phyloP scores from a whole-genome alignment of 2,888 invertebrate species.

The Drosophila dives region DNA sequence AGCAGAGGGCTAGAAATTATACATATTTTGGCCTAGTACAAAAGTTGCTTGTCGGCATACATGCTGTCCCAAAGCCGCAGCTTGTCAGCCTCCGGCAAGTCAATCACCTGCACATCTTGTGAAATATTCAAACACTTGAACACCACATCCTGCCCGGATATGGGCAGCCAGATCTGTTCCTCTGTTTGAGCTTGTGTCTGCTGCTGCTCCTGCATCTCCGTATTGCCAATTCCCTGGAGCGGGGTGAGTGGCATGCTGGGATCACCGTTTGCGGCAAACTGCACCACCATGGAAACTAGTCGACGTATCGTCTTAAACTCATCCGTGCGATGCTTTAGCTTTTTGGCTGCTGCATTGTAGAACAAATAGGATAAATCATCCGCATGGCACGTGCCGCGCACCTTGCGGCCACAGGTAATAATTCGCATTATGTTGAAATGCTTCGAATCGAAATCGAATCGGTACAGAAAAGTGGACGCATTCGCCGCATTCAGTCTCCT shows the following conservation, averaged over 20 bases:
- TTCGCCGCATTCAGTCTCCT: slow-evolving; percentile 74
- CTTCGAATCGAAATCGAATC: slow-evolving; percentile 84
- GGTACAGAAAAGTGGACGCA: slow-evolving; percentile 83
- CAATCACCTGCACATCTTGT: slow-evolving; percentile 83
- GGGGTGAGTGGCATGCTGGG: slow-evolving; percentile 73
- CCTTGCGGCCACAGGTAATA: slow-evolving; percentile 82
- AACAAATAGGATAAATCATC: slow-evolving; percentile 85
- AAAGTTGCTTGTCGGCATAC: slow-evolving; percentile 72
- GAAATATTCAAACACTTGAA: slow-evolving; percentile 84
- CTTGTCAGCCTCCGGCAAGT: slow-evolving; percentile 83
- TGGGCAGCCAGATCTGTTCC: slow-evolving; percentile 72
- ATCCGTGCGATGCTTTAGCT: slow-evolving; percentile 76
- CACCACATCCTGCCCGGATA: slow-evolving; percentile 64
- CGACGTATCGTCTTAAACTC: slow-evolving; percentile 84
- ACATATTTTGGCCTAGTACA: slow-evolving; percentile 51
- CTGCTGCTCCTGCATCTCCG: not conserved
- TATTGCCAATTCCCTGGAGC: slow-evolving; percentile 47
- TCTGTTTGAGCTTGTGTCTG: slow-evolving; percentile 1
- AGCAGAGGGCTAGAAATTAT: not conserved
- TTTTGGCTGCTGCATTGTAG: slow-evolving; percentile 82
- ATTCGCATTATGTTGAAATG: slow-evolving; percentile 84
- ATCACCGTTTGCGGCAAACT: slow-evolving; percentile 83
- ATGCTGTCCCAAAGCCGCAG: slow-evolving; percentile 83
- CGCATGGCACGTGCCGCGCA: slow-evolving; percentile 84
- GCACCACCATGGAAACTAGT: slow-evolving; percentile 80